phyloP scores from a whole-genome alignment of 2,797 vertebrate species.

The Mastacembelus armatus region DNA sequence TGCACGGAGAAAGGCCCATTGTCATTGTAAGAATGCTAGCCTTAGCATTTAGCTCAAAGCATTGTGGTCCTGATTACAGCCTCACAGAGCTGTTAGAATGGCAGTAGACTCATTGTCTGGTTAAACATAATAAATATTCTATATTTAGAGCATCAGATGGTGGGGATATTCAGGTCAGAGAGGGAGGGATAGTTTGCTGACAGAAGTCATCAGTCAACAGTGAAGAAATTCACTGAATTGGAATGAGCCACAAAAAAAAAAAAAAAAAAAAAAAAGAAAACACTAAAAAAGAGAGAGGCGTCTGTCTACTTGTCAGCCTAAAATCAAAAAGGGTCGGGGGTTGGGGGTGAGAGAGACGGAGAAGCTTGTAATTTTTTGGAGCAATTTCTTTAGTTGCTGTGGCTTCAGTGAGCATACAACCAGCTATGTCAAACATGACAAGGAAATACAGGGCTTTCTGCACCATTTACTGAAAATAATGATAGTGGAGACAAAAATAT shows the following conservation, averaged over 20 bases:
- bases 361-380: conserved; percentile 4
- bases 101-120: background rate
- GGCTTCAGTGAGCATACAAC: conserved; percentile 19
- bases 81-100: background rate
- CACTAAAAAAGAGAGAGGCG: background rate
- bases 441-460: conserved; percentile 55
- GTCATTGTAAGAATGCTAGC: too few species aligned
- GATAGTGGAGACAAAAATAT: conserved; percentile 43
- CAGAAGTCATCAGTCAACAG: background rate
- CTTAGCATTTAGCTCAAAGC: background rate
- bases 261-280: background rate
- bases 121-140: background rate
- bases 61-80: background rate
- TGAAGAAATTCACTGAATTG: background rate
- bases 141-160: background rate
- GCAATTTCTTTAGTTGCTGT: conserved; percentile 21
- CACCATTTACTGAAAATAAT: conserved; percentile 66
- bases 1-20: too few species aligned
- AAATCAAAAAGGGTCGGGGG: conserved; percentile 1
- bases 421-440: conserved; percentile 41
- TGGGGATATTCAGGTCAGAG: conserved; percentile 1
- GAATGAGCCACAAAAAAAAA: background rate
- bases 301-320: background rate
- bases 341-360: conserved; percentile 3
- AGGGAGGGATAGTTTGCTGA: background rate